Evolutionary conservation across 2,888 invertebrate genomes (phyloP).

Genomic region (Epicampocera succincta): DNA sequence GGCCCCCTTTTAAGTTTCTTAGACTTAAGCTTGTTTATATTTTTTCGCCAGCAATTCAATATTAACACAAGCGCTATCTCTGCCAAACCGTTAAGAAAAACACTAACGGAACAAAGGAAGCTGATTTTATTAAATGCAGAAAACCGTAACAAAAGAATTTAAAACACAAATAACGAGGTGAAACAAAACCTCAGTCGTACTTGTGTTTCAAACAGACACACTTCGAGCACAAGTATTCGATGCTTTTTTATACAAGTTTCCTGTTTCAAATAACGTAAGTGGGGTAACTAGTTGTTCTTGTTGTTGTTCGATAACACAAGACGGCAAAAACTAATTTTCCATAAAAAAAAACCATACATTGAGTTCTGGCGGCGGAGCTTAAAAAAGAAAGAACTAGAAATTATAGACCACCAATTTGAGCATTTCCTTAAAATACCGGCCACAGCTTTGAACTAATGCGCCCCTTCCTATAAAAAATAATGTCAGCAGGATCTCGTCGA

Average conservation of each 20-base stretch:
- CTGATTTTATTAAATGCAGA: constrained; percentile 28
- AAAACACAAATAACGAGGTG: constrained; percentile 23
- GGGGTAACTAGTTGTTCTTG: background rate
- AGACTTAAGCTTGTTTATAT: background rate
- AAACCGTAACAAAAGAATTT: constrained; percentile 37
- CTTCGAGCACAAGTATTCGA: constrained; percentile 14
- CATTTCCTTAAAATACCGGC: too few relatives aligned
- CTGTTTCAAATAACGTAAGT: background rate
- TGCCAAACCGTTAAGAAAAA: background rate
- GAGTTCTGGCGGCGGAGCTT: too few relatives aligned
- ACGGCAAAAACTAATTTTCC: too few relatives aligned
- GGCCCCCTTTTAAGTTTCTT: background rate
- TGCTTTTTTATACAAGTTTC: background rate
- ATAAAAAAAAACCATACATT: too few relatives aligned
- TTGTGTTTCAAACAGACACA: background rate
- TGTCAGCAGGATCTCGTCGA: too few relatives aligned
- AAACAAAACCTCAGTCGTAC: constrained; percentile 16
- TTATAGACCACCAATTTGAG: too few relatives aligned
- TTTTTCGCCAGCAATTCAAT: background rate
- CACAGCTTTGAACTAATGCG: too few relatives aligned
- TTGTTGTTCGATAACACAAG: constrained; percentile 13
- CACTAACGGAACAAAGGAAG: constrained; percentile 19
- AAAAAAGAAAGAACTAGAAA: too few relatives aligned
- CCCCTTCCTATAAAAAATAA: too few relatives aligned
- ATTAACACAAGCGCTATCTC: constrained; percentile 24